Base-by-base conservation (phyloP, 2,888 invertebrate species). In the Selenia dentaria region DNA sequence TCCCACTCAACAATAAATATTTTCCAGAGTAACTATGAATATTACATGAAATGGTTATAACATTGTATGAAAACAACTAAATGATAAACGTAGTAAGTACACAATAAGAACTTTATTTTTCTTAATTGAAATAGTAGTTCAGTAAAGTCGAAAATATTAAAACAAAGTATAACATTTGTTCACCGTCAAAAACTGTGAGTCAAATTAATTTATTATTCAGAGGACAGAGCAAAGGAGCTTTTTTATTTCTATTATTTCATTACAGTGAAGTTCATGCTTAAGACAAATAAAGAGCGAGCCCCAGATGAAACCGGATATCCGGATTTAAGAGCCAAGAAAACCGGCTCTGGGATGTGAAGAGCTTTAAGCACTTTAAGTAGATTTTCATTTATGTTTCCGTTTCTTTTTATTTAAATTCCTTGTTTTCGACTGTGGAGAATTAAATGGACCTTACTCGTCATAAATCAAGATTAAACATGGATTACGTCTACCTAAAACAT, bases 281-380 rank as follows among this genome's bases (percentile, higher is more conserved):
- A 66, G 67, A 68, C 64, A 67, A 69, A 72, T 65, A 73, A 73
- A 73, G 66, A 64, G 61, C 58, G 54, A 66, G 65, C 54, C 54
- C 53, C 57, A 60, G 63, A 70, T 70, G 69, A 74, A 73, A 66
- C 62, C 71, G 80, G 80, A 83, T 74, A 72, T 83, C 74, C 83
- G 75, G 75, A 56, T 70, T 75, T 73, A 74, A 77, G 68, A 79
- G 73, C 67, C 65, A 75, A 73, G 67, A 69, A 80, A 78, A 75
- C 73, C 67, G 64, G 56, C 64, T 61, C 56, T 61, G 60, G 49
- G 62, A 67, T 70, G 71, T 74, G 59, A 57, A 65, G 64, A 67
- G 70, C 63, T 64, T 64, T 59, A 61, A 62, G 67, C 64, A 67
- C 60, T 67, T 72, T 68, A 73, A 71, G 69, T 66, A 63, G 64